phyloP scores from a whole-genome alignment of 2,797 vertebrate genomes.

The Lagorchestes hirsutus region DNA sequence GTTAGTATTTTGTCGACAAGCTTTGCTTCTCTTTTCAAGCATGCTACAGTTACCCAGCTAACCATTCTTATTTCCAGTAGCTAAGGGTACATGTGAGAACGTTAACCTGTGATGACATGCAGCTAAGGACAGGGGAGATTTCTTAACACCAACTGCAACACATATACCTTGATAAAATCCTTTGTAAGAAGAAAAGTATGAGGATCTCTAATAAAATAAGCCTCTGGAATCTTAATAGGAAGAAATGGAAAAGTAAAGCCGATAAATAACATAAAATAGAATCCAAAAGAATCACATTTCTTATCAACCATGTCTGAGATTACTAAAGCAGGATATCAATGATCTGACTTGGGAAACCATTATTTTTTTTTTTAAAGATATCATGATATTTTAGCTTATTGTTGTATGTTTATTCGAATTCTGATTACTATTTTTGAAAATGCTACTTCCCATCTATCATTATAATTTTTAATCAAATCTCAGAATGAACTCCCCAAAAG shows the following conservation, averaged over 20 bases:
- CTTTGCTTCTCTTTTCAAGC: slow-evolving; percentile 95
- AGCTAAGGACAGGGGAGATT: slow-evolving; percentile 85
- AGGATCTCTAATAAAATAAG: slow-evolving; percentile 89
- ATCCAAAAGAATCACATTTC: slow-evolving; percentile 54
- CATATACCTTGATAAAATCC: slow-evolving; percentile 88
- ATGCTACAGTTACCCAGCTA: slow-evolving; percentile 96
- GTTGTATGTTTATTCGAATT: slow-evolving; percentile 23
- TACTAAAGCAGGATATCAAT: background rate
- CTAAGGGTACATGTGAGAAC: slow-evolving; percentile 87
- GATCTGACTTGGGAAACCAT: slow-evolving; percentile 13
- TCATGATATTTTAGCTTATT: background rate
- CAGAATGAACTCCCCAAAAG: background rate
- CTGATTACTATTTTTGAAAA: slow-evolving; percentile 29
- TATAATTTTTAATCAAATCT: slow-evolving; percentile 25
- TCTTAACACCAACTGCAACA: slow-evolving; percentile 60
- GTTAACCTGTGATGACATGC: slow-evolving; percentile 94
- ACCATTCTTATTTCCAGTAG: slow-evolving; percentile 90
- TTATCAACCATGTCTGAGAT: slow-evolving; percentile 23
- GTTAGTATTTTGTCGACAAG: slow-evolving; percentile 98
- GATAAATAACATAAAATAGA: slow-evolving; percentile 37
- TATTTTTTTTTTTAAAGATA: background rate
- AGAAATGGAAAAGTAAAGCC: slow-evolving; percentile 75
- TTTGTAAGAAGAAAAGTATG: slow-evolving; percentile 88
- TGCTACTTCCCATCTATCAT: slow-evolving; percentile 35
- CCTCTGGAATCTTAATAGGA: slow-evolving; percentile 86